Evolutionary conservation across 2,113 vertebrate genomes (phyloP).

Genomic region (Gasterosteus aculeatus): DNA sequence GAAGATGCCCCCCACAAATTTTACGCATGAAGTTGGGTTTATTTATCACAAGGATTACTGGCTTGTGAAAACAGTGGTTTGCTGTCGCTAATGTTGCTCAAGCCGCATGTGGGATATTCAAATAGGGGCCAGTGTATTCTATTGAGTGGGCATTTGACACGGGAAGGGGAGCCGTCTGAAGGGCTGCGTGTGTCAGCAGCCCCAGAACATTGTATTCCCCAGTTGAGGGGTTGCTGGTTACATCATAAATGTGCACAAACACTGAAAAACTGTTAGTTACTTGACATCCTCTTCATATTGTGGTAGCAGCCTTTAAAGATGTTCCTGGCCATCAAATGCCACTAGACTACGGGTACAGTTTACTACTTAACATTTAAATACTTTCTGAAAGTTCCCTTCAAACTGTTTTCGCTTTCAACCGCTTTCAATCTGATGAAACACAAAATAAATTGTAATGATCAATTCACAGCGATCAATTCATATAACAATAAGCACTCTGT

Average conservation of each 20-base stretch:
- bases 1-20: background rate
- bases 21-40: background rate
- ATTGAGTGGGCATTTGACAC: background rate
- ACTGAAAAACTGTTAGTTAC: background rate
- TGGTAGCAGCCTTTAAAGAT: background rate
- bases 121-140: background rate
- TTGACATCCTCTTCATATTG: background rate
- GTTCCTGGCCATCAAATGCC: background rate
- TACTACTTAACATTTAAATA: background rate
- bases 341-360: background rate
- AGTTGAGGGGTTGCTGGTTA: background rate
- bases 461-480: slow-evolving; percentile 64
- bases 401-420: background rate
- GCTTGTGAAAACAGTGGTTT: background rate
- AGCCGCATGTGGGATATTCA: background rate
- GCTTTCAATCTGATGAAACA: too few species aligned
- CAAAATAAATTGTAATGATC: background rate
- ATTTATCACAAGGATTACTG: background rate
- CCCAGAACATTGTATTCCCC: background rate
- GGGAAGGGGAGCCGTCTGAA: background rate
- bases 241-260: background rate
- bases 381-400: background rate
- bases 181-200: background rate
- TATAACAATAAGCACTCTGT: slow-evolving; percentile 41
- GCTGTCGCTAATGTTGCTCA: background rate